Percentiles rank a stretch among this genome's conserved stretches.
These are phyloP conservation scores for Mesitornis unicolor DNA, from an alignment of 2,113 vertebrate species.

Conservation along the genomic window DNA sequence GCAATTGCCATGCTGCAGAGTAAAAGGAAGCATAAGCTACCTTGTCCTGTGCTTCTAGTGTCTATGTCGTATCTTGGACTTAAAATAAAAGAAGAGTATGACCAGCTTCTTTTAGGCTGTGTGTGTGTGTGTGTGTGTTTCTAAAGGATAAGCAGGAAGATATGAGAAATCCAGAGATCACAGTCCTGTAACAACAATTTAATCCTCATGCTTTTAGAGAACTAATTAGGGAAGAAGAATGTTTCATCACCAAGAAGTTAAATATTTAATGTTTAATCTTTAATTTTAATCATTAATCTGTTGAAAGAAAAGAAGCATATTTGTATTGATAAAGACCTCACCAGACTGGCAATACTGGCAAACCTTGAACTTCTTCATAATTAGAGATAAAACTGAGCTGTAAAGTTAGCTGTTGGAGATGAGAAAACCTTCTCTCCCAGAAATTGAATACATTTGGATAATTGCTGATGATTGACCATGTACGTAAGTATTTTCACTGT, in stretches of 20 bases:
- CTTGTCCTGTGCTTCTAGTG: not conserved
- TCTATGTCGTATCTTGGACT: not conserved
- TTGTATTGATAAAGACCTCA: not conserved
- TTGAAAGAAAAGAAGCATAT: not conserved
- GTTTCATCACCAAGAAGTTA: not conserved
- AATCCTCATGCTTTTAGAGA: not conserved
- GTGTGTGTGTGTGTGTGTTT: not conserved
- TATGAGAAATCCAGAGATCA: accelerated
- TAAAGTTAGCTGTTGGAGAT: not conserved
- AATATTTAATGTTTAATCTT: not conserved
- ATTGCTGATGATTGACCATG: not conserved
- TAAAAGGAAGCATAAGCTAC: not conserved
- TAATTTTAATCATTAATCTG: not conserved
- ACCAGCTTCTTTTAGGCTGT: not conserved
- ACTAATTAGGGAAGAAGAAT: not conserved
- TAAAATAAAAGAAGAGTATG: constrained; percentile 40
- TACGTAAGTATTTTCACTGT: not conserved
- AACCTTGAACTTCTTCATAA: not conserved
- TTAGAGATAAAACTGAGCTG: not conserved
- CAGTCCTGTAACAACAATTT: not conserved
- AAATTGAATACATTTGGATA: not conserved
- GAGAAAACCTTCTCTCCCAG: not conserved
- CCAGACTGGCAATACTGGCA: not conserved
- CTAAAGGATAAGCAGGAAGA: not conserved
- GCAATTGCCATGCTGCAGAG: not conserved